These are phyloP conservation scores for Noctua janthe DNA, from an alignment of 2,888 invertebrate genomes.

Conservation along the genomic window DNA sequence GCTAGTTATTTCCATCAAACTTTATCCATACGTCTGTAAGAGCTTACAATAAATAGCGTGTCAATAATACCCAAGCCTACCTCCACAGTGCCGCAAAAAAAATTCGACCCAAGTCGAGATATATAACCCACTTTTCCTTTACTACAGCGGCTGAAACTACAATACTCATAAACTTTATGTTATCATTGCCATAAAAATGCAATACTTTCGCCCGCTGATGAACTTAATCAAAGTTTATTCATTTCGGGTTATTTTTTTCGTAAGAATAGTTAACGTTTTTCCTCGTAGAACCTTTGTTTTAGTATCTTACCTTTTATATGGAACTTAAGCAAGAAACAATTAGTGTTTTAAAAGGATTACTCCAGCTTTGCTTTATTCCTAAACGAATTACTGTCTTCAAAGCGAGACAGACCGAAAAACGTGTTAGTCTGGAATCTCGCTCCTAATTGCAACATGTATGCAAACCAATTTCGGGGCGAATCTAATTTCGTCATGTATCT, in stretches of 20 bases:
- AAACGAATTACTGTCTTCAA: slow-evolving; percentile 48
- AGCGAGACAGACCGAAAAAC: slow-evolving; percentile 54
- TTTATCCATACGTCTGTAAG: background rate
- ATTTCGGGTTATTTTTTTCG: slow-evolving; percentile 43
- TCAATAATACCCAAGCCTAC: slow-evolving; percentile 4
- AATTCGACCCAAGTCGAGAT: slow-evolving; percentile 22
- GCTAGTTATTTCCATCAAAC: background rate
- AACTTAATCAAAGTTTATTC: slow-evolving; percentile 65
- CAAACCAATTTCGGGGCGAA: slow-evolving; percentile 82
- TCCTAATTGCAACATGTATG: slow-evolving; percentile 74
- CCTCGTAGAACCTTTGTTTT: slow-evolving; percentile 8
- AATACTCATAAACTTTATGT: slow-evolving; percentile 62
- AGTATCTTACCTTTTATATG: background rate
- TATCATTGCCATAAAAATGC: slow-evolving; percentile 59
- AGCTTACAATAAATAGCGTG: slow-evolving; percentile 1
- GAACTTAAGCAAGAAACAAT: slow-evolving; percentile 16
- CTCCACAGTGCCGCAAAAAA: slow-evolving; percentile 28
- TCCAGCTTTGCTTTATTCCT: slow-evolving; percentile 1
- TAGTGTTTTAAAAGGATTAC: slow-evolving; percentile 21
- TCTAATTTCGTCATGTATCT: slow-evolving; percentile 84
- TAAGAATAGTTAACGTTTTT: slow-evolving; percentile 23
- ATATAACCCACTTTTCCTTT: slow-evolving; percentile 50
- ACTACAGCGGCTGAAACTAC: slow-evolving; percentile 51
- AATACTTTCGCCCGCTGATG: slow-evolving; percentile 49
- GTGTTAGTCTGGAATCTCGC: slow-evolving; percentile 45